Conservation (phyloP, 2,113 vertebrate species). For the Mesoclemmys tuberculata region DNA sequence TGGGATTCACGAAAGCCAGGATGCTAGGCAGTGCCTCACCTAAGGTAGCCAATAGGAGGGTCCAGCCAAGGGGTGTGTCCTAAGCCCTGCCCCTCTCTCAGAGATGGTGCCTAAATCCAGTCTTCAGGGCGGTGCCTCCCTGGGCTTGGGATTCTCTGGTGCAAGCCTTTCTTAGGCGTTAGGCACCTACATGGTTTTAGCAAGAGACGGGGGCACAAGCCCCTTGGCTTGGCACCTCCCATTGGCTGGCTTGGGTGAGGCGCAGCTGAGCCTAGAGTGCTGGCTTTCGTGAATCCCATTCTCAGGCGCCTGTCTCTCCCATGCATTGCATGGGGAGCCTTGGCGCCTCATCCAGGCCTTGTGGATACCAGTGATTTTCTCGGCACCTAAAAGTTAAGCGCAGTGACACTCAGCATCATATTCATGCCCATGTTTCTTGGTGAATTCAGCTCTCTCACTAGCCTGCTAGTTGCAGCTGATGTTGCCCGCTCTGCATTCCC, state of each 20-base stretch:
- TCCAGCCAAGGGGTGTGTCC: no score
- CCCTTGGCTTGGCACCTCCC: not conserved
- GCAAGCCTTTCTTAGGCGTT: not conserved
- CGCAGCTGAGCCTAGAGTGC: not conserved
- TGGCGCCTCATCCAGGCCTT: not conserved
- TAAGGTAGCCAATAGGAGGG: no score
- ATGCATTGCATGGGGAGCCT: not conserved
- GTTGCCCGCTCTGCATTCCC: not conserved
- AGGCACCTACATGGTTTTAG: not conserved
- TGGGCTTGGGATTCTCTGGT: not conserved
- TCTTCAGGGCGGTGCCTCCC: not conserved
- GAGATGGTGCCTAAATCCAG: not conserved
- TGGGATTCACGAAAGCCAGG: no score
- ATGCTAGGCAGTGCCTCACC: no score
- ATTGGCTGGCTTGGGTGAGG: not conserved
- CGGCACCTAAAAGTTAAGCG: not conserved
- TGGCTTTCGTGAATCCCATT: not conserved
- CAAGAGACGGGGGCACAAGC: not conserved
- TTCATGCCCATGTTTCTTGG: not conserved
- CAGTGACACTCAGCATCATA: not conserved
- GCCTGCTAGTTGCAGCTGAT: not conserved
- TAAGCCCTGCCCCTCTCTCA: not conserved
- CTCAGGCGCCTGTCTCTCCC: not conserved
- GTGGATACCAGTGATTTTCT: not conserved
- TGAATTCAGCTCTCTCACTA: not conserved